Evolutionary conservation across 2,113 vertebrate species (phyloP).

Genomic region (Hippocampus comes): DNA sequence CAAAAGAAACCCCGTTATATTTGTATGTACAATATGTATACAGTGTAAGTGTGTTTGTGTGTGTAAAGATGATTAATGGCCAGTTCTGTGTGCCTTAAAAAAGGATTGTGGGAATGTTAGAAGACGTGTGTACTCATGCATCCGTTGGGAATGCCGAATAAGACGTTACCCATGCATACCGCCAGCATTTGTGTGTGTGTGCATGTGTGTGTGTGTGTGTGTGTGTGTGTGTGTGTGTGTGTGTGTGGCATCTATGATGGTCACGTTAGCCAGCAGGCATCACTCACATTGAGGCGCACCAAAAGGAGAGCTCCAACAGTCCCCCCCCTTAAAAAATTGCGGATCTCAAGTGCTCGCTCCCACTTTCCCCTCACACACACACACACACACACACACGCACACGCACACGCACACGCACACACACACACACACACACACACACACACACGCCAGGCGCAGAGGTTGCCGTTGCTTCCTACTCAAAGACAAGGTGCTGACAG

Average conservation of each 20-base stretch:
- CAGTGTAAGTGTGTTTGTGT: slow-evolving; percentile 10
- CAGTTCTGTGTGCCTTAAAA: slow-evolving; percentile 35
- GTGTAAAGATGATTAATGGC: slow-evolving; percentile 63
- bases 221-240: not conserved
- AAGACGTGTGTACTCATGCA: slow-evolving; percentile 39
- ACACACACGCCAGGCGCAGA: slow-evolving; percentile 15
- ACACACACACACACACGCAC: slow-evolving; percentile 33
- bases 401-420: slow-evolving; percentile 24
- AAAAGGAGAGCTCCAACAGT: slow-evolving; percentile 60
- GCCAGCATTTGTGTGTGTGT: not conserved
- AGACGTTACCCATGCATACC: not conserved
- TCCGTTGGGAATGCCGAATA: not conserved
- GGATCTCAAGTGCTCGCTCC: not conserved
- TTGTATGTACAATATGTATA: not conserved
- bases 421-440: slow-evolving; percentile 25
- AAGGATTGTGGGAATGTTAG: slow-evolving; percentile 57
- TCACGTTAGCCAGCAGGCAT: slow-evolving; percentile 75
- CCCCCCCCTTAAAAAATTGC: not conserved
- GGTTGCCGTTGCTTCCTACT: slow-evolving; percentile 49
- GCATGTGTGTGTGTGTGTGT: slow-evolving; percentile 4
- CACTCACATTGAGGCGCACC: slow-evolving; percentile 61
- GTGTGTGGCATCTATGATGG: slow-evolving; percentile 18
- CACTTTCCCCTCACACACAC: slow-evolving; percentile 37
- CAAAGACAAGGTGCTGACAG: slow-evolving; percentile 53
- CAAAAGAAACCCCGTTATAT: not conserved